Conservation (phyloP, 1,140 invertebrate species). For the Drosophila punjabiensis region DNA sequence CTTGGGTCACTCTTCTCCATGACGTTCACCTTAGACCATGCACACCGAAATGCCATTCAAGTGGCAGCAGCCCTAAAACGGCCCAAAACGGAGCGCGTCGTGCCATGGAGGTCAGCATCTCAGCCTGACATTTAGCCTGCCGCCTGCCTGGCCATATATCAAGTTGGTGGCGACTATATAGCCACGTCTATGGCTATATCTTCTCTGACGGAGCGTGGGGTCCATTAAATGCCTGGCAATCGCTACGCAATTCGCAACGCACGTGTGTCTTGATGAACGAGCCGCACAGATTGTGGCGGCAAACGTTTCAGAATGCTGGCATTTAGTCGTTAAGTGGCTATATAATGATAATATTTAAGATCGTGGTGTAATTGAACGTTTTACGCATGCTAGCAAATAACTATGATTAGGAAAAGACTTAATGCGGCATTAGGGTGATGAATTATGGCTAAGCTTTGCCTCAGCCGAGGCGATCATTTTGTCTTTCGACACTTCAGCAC, state of each 20-base stretch:
- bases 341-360: conserved; percentile 72
- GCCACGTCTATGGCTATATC: conserved; percentile 23
- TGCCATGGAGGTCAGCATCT: conserved; percentile 71
- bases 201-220: conserved; percentile 6
- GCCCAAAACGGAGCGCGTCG: conserved; percentile 64
- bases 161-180: conserved; percentile 8
- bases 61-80: conserved; percentile 75
- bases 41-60: conserved; percentile 55
- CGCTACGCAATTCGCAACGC: conserved; percentile 75
- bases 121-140: conserved; percentile 72
- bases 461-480: conserved; percentile 11
- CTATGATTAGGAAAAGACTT: conserved; percentile 30
- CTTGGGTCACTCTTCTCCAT: conserved; percentile 27
- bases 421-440: conserved; percentile 32
- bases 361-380: conserved; percentile 63
- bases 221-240: conserved; percentile 35
- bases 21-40: conserved; percentile 47
- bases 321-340: conserved; percentile 61
- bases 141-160: conserved; percentile 40
- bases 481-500: conserved; percentile 26
- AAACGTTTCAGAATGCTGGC: conserved; percentile 70
- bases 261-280: conserved; percentile 71
- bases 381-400: conserved; percentile 54
- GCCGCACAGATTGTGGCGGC: conserved; percentile 21
- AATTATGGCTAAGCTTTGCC: conserved; percentile 6